Evolutionary conservation across 2,888 invertebrate genomes (phyloP), one percentile per base, ranked within the genome.

Genomic region (Lissocephala sabroskyi): DNA sequence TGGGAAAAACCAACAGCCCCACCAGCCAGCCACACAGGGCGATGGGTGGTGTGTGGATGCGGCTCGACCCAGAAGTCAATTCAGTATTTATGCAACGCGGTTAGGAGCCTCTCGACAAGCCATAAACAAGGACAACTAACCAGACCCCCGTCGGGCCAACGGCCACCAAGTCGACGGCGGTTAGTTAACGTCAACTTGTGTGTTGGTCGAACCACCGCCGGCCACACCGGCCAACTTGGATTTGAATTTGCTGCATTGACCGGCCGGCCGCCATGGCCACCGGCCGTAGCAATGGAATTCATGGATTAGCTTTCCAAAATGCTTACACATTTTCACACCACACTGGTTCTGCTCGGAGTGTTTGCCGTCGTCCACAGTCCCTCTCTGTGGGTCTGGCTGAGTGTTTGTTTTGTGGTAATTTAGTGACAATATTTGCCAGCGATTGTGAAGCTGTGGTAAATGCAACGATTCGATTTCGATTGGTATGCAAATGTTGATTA

Each of bases 41-140:
- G n/a, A 23, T 23, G 23, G 3, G 3, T 23, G 23, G 23, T 23
- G 23, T 23, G 23, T 7, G 23, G 7, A 7, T 23, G 23, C 23
- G 3, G 23, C 7, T 10, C 7, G 26, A 35, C 64, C 59, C 59
- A 41, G 66, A 74, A 68, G 74, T 66, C 74, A 68, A 68, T 68
- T 70, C 62, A 43, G 66, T 66, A 66, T 68, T 68, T 68, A 68
- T 74, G 74, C 59, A 64, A 50, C 68, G 65, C 62, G 70, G 70
- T 65, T 66, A 56, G 56, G 66, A 56, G 61, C 47, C 64, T 59
- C 50, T 64, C 62, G 43, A 59, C 53, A 54, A 39, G 51, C 56
- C 64, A 62, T 74, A 70, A 74, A 68, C 68, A 70, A 14, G 33
- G 33, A 14, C 33, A 33, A n/a, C 33, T 64, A 70, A 68, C 68